Conservation (phyloP, 2,113 vertebrate genomes). For the Morone chrysops region DNA sequence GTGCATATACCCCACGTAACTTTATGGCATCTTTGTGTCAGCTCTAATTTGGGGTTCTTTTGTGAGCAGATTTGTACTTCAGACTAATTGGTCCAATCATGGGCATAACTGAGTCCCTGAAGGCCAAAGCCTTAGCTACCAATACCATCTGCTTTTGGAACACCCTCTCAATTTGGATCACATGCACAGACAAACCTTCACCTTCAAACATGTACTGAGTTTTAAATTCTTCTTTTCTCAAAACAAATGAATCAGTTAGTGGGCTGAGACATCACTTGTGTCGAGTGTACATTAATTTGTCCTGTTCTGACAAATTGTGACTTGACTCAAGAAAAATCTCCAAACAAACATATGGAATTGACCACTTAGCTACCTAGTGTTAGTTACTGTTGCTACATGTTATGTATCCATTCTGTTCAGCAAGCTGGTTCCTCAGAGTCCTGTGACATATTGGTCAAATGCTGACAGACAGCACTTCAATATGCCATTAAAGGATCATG, state of each 20-base stretch:
- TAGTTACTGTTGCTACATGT: neutral
- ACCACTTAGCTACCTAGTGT: neutral
- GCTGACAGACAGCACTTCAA: neutral
- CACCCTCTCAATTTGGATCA: conserved; percentile 50
- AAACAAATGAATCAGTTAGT: neutral
- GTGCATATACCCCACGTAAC: neutral
- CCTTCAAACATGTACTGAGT: conserved; percentile 19
- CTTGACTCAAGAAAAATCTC: neutral
- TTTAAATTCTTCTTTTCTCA: neutral
- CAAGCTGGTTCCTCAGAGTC: neutral
- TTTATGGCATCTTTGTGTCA: conserved; percentile 5
- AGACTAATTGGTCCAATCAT: conserved; percentile 56
- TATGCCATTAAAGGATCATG: neutral
- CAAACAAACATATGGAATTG: neutral
- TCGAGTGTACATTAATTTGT: neutral
- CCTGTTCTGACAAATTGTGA: neutral
- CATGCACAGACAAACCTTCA: neutral
- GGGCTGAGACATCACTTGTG: neutral
- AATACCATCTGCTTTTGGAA: conserved; percentile 64
- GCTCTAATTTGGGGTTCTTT: conserved; percentile 21
- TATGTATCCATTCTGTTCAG: neutral
- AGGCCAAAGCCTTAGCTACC: conserved; percentile 40
- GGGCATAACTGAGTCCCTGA: conserved; percentile 55
- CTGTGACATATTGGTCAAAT: neutral
- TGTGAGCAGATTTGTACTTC: conserved; percentile 42